These are phyloP conservation scores for Otus sunia DNA, from an alignment of 2,113 vertebrate species.

Conservation along the genomic window DNA sequence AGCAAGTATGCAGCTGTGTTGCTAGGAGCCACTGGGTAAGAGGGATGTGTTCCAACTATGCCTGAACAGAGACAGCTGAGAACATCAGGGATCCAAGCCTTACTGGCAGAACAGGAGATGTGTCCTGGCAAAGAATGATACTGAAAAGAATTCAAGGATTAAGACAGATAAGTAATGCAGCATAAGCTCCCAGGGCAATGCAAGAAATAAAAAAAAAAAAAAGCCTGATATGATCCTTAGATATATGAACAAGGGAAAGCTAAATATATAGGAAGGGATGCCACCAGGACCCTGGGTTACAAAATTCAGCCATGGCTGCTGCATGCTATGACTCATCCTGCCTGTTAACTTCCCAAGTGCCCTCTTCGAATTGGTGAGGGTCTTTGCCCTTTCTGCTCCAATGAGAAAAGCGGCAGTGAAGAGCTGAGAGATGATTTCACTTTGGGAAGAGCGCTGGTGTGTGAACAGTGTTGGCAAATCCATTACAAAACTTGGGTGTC, in stretches of 20 bases:
- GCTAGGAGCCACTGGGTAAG: background rate
- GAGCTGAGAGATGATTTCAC: background rate
- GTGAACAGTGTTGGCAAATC: background rate
- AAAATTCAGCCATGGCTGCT: background rate
- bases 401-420: background rate
- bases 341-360: rapidly evolving
- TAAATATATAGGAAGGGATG: background rate
- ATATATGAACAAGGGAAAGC: background rate
- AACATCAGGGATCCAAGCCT: background rate
- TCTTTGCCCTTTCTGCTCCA: background rate
- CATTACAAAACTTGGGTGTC: background rate
- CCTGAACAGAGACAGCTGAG: background rate
- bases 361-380: background rate
- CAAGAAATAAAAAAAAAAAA: background rate
- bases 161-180: background rate
- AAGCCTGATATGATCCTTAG: background rate
- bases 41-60: background rate
- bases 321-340: background rate
- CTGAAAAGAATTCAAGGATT: background rate
- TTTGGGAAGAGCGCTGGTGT: background rate
- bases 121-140: background rate
- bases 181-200: background rate
- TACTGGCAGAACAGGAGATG: background rate
- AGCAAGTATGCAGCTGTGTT: background rate
- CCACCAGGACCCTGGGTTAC: background rate